phyloP scores from a whole-genome alignment of 2,113 vertebrate genomes.

The Lepus americanus region DNA sequence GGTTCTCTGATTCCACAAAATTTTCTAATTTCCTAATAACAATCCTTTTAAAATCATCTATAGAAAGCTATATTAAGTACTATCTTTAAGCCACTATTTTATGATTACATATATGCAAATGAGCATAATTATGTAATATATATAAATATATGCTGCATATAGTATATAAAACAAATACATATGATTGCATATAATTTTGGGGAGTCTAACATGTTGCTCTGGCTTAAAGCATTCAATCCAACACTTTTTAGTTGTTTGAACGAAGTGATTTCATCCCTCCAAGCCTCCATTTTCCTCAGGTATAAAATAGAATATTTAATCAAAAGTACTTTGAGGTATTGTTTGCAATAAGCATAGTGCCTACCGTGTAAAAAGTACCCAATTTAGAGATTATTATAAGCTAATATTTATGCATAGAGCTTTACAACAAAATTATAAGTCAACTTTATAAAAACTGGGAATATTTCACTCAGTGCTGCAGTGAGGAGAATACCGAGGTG shows the following conservation, averaged over 20 bases:
- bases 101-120: too few species aligned
- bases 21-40: slow-evolving; percentile 20
- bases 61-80: neutral
- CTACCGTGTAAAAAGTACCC: neutral
- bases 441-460: neutral
- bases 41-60: neutral
- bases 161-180: too few species aligned
- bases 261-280: neutral
- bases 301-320: neutral
- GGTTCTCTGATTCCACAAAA: neutral
- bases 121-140: too few species aligned
- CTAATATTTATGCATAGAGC: neutral
- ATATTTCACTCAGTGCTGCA: neutral
- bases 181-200: neutral
- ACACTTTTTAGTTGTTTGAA: neutral
- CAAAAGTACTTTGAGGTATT: neutral
- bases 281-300: neutral
- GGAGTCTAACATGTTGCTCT: neutral
- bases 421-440: neutral
- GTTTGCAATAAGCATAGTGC: neutral
- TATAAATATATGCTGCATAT: neutral
- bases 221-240: neutral
- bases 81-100: slow-evolving; percentile 15
- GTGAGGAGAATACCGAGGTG: neutral
- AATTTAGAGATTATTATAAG: neutral